Evolutionary conservation across 2,888 invertebrate genomes (phyloP).

Genomic region (Helobdella robusta): DNA sequence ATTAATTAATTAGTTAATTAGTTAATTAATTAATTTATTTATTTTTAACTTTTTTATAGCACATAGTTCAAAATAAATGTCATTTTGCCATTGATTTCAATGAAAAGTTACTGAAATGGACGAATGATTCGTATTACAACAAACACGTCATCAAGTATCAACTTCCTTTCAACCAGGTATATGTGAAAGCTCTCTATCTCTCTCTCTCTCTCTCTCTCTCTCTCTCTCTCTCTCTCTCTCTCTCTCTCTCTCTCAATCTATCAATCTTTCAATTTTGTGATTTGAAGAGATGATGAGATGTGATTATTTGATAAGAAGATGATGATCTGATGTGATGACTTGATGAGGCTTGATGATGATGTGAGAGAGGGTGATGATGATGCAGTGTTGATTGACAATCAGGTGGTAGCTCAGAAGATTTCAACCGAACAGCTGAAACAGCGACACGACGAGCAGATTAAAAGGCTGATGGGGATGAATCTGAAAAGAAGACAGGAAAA

Average conservation of each 20-base stretch:
- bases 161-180: conserved; percentile 62
- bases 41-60: conserved; percentile 52
- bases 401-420: conserved; percentile 25
- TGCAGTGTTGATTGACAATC: not conserved
- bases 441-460: conserved; percentile 72
- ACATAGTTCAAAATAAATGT: conserved; percentile 71
- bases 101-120: conserved; percentile 70
- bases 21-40: too few relatives aligned
- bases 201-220: too few relatives aligned
- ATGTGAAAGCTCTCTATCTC: too few relatives aligned
- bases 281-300: too few relatives aligned
- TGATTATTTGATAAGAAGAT: not conserved
- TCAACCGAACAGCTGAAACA: conserved; percentile 61
- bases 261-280: too few relatives aligned
- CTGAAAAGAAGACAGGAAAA: conserved; percentile 76
- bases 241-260: too few relatives aligned
- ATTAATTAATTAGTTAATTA: too few relatives aligned
- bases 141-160: conserved; percentile 73
- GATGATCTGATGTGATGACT: not conserved
- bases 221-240: too few relatives aligned
- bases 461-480: conserved; percentile 67
- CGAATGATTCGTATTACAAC: conserved; percentile 65
- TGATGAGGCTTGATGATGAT: too few relatives aligned
- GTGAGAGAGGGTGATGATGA: not conserved
- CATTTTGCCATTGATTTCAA: conserved; percentile 68